phyloP scores from a whole-genome alignment of 2,797 vertebrate species.

The Sebastes itinus region DNA sequence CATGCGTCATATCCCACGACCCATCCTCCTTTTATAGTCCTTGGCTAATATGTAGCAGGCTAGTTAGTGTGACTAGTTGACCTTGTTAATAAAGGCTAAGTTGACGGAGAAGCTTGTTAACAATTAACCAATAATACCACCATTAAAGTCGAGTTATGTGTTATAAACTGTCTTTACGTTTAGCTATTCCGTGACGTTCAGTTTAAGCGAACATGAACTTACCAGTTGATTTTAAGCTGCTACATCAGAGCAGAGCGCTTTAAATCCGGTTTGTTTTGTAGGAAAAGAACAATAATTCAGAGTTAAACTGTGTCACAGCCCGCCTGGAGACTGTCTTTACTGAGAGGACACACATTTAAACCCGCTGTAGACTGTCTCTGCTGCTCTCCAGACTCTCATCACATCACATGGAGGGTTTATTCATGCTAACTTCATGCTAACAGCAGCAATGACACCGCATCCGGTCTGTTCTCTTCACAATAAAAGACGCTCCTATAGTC shows the following conservation, averaged over 20 bases:
- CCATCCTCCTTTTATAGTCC: too few relatives aligned
- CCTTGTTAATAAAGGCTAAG: slow-evolving; percentile 18
- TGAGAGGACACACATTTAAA: background rate
- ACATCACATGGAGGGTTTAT: slow-evolving; percentile 40
- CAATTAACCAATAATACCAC: background rate
- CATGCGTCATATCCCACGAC: too few relatives aligned
- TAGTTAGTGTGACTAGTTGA: slow-evolving; percentile 3
- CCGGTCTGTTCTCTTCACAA: background rate
- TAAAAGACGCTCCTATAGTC: rapidly evolving
- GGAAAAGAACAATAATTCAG: background rate
- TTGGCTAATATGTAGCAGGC: slow-evolving; percentile 5
- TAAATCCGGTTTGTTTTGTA: background rate
- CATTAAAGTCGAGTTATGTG: background rate
- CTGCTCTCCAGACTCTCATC: background rate
- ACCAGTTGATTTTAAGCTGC: slow-evolving; percentile 42
- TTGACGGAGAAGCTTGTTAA: slow-evolving; percentile 1
- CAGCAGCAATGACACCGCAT: background rate
- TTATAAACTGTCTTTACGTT: background rate
- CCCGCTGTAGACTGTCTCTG: background rate
- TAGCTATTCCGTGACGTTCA: background rate
- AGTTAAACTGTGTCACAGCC: background rate
- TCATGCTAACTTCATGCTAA: background rate
- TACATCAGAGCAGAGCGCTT: slow-evolving; percentile 17
- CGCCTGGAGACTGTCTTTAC: background rate
- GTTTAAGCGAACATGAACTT: slow-evolving; percentile 47